Conservation (phyloP, 2,888 invertebrate species). For the Choreutis nemorana region DNA sequence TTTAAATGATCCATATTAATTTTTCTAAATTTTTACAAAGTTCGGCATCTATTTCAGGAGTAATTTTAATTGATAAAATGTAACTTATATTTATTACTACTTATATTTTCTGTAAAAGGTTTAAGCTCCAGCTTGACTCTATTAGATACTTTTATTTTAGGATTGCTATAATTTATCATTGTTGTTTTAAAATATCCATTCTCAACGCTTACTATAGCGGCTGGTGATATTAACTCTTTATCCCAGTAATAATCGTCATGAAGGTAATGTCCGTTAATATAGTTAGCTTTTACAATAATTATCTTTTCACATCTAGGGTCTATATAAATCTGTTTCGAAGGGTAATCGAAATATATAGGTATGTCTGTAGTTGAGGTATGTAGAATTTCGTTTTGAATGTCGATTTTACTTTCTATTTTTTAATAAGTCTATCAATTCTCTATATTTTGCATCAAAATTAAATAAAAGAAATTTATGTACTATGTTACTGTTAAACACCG, state of each 20-base stretch:
- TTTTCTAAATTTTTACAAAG: conserved; percentile 4
- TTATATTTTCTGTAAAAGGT: too few species aligned
- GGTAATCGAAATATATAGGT: too few species aligned
- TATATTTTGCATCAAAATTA: conserved; percentile 5
- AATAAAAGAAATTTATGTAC: conserved; percentile 7
- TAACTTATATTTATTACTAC: too few species aligned
- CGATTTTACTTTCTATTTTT: conserved; percentile 12
- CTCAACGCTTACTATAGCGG: conserved; percentile 6
- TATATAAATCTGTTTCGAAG: neutral
- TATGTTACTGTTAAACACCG: conserved; percentile 2
- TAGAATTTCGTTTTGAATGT: conserved; percentile 15
- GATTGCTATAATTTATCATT: neutral
- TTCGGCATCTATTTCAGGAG: conserved; percentile 1
- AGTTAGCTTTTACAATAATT: neutral
- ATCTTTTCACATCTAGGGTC: conserved; percentile 6
- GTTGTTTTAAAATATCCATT: conserved; percentile 1
- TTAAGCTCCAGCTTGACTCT: neutral
- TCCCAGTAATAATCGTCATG: conserved; percentile 8
- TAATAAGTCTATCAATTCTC: conserved; percentile 6
- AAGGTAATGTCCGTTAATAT: conserved; percentile 10
- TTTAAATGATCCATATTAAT: conserved; percentile 18
- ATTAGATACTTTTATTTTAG: neutral
- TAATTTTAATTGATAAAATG: too few species aligned
- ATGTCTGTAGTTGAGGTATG: conserved; percentile 10
- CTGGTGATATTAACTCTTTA: conserved; percentile 10